Conservation (phyloP, 1,140 invertebrate genomes). For the Leptopilina clavipes region DNA sequence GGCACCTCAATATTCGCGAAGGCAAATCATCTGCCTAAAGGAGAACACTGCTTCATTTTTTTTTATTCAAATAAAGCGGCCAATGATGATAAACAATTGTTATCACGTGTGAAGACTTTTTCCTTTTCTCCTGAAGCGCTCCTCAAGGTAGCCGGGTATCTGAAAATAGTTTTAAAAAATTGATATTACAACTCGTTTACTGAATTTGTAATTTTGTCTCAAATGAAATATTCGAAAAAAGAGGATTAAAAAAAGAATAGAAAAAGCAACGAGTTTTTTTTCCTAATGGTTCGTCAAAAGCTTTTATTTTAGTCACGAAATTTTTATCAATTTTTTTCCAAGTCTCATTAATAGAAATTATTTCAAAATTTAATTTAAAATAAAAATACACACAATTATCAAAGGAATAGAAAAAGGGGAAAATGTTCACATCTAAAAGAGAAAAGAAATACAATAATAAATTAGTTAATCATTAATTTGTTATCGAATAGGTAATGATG, state of each 20-base stretch:
- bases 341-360: background rate
- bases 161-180: constrained; percentile 68
- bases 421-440: too few relatives aligned
- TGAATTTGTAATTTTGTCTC: background rate
- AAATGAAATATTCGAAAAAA: background rate
- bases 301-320: background rate
- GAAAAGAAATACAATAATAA: too few relatives aligned
- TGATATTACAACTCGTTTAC: background rate
- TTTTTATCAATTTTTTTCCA: background rate
- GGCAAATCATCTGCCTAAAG: constrained; percentile 53
- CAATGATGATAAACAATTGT: constrained; percentile 49
- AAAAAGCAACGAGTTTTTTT: constrained; percentile 1
- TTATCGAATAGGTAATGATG: too few relatives aligned
- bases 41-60: constrained; percentile 47
- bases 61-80: constrained; percentile 46
- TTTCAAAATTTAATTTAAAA: background rate
- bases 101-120: constrained; percentile 71
- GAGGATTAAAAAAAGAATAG: background rate
- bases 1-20: constrained; percentile 41
- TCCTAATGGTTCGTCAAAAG: background rate
- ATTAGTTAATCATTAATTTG: too few relatives aligned
- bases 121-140: constrained; percentile 68
- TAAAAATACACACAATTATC: too few relatives aligned
- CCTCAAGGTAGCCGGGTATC: constrained; percentile 72
- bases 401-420: too few relatives aligned